A percentile compares a stretch with the other conserved stretches of the same genome.
phyloP scores from a whole-genome alignment of 2,113 vertebrate genomes.

The Rattus rattus region DNA sequence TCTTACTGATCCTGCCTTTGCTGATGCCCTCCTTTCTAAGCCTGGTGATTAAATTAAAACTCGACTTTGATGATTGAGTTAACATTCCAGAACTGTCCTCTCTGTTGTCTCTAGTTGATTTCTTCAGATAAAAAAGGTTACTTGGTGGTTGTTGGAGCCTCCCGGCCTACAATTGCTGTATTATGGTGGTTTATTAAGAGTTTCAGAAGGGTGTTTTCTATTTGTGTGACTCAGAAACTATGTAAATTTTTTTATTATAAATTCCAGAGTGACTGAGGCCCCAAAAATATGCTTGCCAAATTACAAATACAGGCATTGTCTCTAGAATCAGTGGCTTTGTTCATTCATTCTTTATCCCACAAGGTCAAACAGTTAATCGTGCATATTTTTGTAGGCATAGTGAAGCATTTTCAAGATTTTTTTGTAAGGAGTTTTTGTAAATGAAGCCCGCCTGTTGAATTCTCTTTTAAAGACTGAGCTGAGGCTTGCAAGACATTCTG shows the following conservation, averaged over 20 bases:
- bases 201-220: conserved; percentile 24
- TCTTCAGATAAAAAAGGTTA: not conserved
- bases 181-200: conserved; percentile 59
- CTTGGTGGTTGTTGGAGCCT: conserved; percentile 37
- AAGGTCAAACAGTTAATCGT: conserved; percentile 71
- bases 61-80: not conserved
- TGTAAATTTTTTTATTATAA: conserved; percentile 65
- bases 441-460: conserved; percentile 57
- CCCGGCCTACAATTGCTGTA: conserved; percentile 2
- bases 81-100: not conserved
- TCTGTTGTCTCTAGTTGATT: not conserved
- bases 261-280: conserved; percentile 58
- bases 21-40: not conserved
- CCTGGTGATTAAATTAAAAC: not conserved
- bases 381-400: conserved; percentile 79
- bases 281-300: conserved; percentile 64
- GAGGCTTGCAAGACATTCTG: conserved; percentile 66
- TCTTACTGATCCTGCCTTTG: not conserved
- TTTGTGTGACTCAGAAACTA: conserved; percentile 60
- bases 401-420: conserved; percentile 69
- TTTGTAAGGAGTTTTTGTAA: conserved; percentile 81
- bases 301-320: conserved; percentile 71
- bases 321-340: conserved; percentile 63
- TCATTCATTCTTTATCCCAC: conserved; percentile 74
- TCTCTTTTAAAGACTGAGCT: conserved; percentile 57